A percentile compares a stretch with the other conserved stretches of the same genome.
Evolutionary conservation across 2,113 vertebrate genomes (phyloP).

Genomic region (Colius striatus): DNA sequence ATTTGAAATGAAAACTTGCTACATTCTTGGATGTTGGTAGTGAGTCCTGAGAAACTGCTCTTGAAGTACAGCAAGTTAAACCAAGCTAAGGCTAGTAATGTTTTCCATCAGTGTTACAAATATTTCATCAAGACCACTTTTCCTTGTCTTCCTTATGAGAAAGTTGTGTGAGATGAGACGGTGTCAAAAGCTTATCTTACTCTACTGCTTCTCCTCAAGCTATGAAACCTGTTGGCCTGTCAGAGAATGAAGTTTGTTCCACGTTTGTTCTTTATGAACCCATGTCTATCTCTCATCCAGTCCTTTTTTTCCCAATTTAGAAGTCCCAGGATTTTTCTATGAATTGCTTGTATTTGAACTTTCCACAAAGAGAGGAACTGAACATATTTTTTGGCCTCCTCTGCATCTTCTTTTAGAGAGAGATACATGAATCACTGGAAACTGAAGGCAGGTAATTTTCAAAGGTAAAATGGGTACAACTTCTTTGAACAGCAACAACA

Average conservation of each 20-base stretch:
- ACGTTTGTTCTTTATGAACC: not conserved
- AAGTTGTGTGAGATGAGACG: not conserved
- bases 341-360: not conserved
- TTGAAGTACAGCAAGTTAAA: not conserved
- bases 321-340: not conserved
- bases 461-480: not conserved
- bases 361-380: not conserved
- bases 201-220: not conserved
- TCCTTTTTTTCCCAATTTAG: not conserved
- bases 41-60: not conserved
- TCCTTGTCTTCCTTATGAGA: not conserved
- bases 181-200: not conserved
- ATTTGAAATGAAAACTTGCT: not conserved
- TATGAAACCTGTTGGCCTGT: not conserved
- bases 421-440: not conserved
- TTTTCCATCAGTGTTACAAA: not conserved
- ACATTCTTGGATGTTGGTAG: not conserved
- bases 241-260: not conserved
- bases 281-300: not conserved
- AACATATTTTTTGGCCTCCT: not conserved
- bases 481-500: not conserved
- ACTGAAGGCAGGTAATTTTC: not conserved
- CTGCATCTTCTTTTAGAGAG: not conserved
- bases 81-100: not conserved
- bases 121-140: not conserved